Evolutionary conservation across 2,113 vertebrate species (phyloP), one percentile per base, ranked within the genome.

Genomic region (Lamprologus tigripictilis): DNA sequence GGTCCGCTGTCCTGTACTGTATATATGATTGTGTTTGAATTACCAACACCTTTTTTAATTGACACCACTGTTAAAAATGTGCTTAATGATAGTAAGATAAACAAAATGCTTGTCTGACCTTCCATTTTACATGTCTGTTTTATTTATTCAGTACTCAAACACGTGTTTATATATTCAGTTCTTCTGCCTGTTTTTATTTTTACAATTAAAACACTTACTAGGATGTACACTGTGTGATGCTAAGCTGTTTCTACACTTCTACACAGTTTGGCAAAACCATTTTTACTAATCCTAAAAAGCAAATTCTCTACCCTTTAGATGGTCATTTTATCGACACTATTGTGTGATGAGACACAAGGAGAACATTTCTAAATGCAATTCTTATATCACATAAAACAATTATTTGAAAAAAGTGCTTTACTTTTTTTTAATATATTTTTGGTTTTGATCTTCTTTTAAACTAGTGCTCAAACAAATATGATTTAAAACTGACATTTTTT

Each of bases 151-250:
- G 51, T 93, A 42, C 47, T 88, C 63, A 76, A 86, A 90, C 78
- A 78, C 23, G 23, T 71, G n/a, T 90, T 80, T 82, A 42, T 87
- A 85, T 73, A 47, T 76, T 90, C 84, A 93, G 85, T 90, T 88
- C 90, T 87, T 89, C 84, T 90, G 49, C 53, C 19, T 86, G 58
- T 86, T 92, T 89, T 66, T 28, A 81, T 91, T 91, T 94, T 89
- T 54, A 61, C 88, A 81, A 96, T 91, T 95, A 96, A 96, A 95
- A 96, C 58, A 61, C 37, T 88, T 90, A 85, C 78, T 81, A 81
- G 63, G 68, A 88, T 57, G 86, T 58, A 73, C 12, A 13, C 9
- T 57, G 35, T 58, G 42, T 57, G 26, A 1, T 80, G 85, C 40
- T 40, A 9, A 37, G 2, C 8, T 80, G 14, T 9, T 61, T 63